Conservation (phyloP, 2,797 vertebrate species). For the Spinus olivaceus region DNA sequence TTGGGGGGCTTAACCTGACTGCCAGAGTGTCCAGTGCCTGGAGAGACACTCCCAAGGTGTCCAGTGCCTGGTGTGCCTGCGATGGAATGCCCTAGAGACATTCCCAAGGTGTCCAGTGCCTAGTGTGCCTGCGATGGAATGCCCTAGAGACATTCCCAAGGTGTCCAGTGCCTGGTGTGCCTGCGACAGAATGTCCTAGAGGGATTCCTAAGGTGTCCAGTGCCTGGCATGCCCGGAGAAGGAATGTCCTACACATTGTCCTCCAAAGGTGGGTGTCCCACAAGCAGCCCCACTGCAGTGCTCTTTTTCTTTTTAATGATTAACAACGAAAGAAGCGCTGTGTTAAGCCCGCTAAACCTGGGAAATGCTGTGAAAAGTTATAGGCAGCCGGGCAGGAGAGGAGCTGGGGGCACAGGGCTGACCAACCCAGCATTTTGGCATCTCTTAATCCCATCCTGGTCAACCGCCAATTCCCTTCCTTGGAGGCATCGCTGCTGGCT, state of each 20-base stretch:
- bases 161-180: too few relatives aligned
- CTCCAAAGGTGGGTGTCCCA: fast-evolving
- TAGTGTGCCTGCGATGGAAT: neutral
- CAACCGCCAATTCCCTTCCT: neutral
- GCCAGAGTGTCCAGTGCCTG: fast-evolving
- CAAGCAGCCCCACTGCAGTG: fast-evolving
- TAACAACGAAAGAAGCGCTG: fast-evolving
- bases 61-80: fast-evolving
- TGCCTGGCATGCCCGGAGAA: fast-evolving
- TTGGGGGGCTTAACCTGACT: fast-evolving
- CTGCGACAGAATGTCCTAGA: too few relatives aligned
- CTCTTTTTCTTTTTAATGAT: neutral
- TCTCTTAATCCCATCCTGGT: neutral
- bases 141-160: neutral
- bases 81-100: too few relatives aligned
- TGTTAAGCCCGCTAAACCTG: neutral
- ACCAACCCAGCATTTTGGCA: fast-evolving
- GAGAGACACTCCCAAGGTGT: too few relatives aligned
- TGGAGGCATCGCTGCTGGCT: neutral
- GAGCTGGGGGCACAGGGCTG: fast-evolving
- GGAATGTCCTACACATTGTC: neutral
- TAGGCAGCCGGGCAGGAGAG: neutral
- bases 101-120: neutral
- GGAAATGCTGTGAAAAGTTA: neutral
- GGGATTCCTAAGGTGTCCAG: neutral